Percentiles rank a stretch among this genome's conserved stretches.
Conservation (phyloP, 1,140 invertebrate genomes). For the Ceratina calcarata region DNA sequence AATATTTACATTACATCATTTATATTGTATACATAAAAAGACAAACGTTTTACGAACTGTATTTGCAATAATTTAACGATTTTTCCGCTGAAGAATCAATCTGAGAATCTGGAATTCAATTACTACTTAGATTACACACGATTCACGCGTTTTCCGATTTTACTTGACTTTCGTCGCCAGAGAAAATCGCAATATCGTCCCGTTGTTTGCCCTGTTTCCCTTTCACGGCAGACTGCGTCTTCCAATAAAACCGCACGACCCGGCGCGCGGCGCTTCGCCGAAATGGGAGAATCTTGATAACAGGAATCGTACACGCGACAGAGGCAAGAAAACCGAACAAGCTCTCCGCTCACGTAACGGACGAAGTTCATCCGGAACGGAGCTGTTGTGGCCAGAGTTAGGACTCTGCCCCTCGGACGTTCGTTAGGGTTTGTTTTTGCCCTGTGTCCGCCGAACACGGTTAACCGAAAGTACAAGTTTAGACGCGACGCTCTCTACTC, state of each 20-base stretch:
- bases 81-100: too few species aligned
- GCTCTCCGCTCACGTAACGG: constrained; percentile 63
- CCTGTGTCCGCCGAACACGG: constrained; percentile 41
- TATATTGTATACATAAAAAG: too few species aligned
- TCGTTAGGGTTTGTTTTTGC: constrained; percentile 66
- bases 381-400: constrained; percentile 54
- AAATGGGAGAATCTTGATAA: constrained; percentile 52
- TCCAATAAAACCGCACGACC: constrained; percentile 14
- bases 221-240: background rate
- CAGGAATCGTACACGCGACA: constrained; percentile 17
- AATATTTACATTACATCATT: too few species aligned
- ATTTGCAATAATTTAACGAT: too few species aligned
- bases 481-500: background rate
- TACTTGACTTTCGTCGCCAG: background rate
- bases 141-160: background rate
- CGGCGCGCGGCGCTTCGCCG: background rate
- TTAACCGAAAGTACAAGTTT: constrained; percentile 55
- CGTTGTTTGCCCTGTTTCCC: background rate
- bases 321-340: constrained; percentile 60
- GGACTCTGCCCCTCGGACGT: constrained; percentile 51
- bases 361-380: constrained; percentile 67
- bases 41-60: too few species aligned
- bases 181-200: constrained; percentile 30
- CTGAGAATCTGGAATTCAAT: background rate
- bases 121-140: background rate